phyloP scores from a whole-genome alignment of 2,113 vertebrate species.

The Heteronetta atricapilla region DNA sequence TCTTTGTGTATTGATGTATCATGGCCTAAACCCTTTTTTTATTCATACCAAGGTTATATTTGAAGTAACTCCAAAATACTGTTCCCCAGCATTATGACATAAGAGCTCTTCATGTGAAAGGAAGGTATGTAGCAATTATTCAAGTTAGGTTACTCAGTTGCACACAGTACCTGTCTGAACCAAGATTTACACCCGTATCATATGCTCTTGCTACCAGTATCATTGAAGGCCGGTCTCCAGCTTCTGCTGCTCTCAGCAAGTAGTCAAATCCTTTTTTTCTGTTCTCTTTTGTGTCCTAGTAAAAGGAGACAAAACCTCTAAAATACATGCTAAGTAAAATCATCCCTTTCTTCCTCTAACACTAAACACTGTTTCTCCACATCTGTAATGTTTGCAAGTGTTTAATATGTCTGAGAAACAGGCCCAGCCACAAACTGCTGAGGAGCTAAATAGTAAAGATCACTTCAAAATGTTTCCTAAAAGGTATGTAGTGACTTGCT shows the following conservation, averaged over 20 bases:
- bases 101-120: background rate
- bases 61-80: background rate
- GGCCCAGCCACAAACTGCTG: background rate
- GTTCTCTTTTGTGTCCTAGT: slow-evolving; percentile 88
- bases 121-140: background rate
- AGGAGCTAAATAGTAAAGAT: background rate
- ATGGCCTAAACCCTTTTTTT: background rate
- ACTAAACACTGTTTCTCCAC: background rate
- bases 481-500: background rate
- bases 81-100: background rate
- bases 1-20: background rate
- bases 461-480: background rate
- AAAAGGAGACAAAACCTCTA: background rate
- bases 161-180: slow-evolving; percentile 83
- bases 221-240: slow-evolving; percentile 93
- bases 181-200: slow-evolving; percentile 86
- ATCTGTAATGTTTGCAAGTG: background rate
- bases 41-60: background rate
- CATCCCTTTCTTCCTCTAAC: background rate
- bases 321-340: background rate
- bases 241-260: slow-evolving; percentile 89
- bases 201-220: slow-evolving; percentile 91
- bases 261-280: slow-evolving; percentile 88
- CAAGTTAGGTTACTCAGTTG: background rate
- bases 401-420: background rate